phyloP scores from a whole-genome alignment of 2,888 invertebrate genomes.

The Callimorpha dominula region DNA sequence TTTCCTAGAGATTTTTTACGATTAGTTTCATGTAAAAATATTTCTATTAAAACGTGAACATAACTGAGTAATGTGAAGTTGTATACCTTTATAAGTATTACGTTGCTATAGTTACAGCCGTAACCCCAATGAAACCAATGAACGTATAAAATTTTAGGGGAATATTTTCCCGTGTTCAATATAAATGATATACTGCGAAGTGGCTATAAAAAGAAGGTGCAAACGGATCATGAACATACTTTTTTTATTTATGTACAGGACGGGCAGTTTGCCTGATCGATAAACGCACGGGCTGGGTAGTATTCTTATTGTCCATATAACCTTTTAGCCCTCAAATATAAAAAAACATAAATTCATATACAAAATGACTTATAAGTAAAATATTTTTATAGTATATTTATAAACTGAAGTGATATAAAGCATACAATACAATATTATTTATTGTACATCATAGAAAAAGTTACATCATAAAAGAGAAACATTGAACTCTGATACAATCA shows the following conservation, averaged over 20 bases:
- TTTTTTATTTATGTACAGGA: constrained; percentile 47
- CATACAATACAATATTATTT: neutral
- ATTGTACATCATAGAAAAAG: neutral
- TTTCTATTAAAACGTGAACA: constrained; percentile 28
- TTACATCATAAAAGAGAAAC: no score
- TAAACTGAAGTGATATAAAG: neutral
- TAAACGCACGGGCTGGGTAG: constrained; percentile 36
- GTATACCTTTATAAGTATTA: constrained; percentile 42
- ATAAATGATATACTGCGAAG: constrained; percentile 60
- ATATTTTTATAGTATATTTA: neutral
- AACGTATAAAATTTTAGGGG: constrained; percentile 60
- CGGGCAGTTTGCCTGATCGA: constrained; percentile 41
- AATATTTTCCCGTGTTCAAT: constrained; percentile 59
- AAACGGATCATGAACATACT: constrained; percentile 53
- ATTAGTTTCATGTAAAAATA: constrained; percentile 32
- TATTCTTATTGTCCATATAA: constrained; percentile 29
- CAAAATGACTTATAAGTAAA: neutral
- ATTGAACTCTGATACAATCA: no score
- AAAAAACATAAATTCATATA: constrained; percentile 27
- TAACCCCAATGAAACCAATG: constrained; percentile 61
- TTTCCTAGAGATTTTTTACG: constrained; percentile 33
- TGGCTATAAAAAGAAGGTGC: constrained; percentile 60
- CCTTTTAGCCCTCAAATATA: constrained; percentile 37
- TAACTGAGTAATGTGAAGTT: constrained; percentile 21
- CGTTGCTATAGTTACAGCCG: constrained; percentile 54